Evolutionary conservation across 2,113 vertebrate species (phyloP).

Genomic region (Upupa epops): DNA sequence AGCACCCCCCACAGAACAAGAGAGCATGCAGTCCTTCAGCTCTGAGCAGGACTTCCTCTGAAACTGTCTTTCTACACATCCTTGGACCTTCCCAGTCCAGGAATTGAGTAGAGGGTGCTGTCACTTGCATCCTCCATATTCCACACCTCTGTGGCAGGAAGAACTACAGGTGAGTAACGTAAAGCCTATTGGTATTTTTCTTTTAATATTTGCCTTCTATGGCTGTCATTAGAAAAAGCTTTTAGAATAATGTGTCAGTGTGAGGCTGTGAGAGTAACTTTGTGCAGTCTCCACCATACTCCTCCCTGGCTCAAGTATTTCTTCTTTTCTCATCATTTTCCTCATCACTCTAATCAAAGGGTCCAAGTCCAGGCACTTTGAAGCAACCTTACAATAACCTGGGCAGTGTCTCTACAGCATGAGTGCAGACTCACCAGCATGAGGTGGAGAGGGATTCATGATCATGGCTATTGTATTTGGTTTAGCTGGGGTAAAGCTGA

Average conservation of each 20-base stretch:
- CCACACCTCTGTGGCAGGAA: neutral
- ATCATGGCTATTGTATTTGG: neutral
- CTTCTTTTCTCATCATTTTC: neutral
- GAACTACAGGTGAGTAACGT: neutral
- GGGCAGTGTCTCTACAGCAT: neutral
- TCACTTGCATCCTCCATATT: neutral
- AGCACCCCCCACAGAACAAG: conserved; percentile 2
- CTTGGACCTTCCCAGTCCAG: neutral
- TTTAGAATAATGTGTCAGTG: neutral
- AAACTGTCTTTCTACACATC: neutral
- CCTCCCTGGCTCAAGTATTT: neutral
- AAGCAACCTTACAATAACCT: neutral
- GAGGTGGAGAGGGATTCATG: neutral
- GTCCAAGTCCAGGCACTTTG: neutral
- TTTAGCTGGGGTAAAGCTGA: too few species aligned
- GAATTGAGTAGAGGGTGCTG: neutral
- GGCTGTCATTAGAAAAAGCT: neutral
- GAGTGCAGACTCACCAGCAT: neutral
- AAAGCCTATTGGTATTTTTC: neutral
- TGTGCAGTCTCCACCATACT: neutral
- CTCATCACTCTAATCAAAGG: neutral
- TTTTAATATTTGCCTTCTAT: neutral
- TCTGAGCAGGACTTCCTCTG: neutral
- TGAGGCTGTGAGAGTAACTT: neutral
- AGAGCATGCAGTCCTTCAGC: neutral